These are phyloP conservation scores for Chymomyza fuscimana DNA, from an alignment of 2,888 invertebrate species.

Conservation along the genomic window DNA sequence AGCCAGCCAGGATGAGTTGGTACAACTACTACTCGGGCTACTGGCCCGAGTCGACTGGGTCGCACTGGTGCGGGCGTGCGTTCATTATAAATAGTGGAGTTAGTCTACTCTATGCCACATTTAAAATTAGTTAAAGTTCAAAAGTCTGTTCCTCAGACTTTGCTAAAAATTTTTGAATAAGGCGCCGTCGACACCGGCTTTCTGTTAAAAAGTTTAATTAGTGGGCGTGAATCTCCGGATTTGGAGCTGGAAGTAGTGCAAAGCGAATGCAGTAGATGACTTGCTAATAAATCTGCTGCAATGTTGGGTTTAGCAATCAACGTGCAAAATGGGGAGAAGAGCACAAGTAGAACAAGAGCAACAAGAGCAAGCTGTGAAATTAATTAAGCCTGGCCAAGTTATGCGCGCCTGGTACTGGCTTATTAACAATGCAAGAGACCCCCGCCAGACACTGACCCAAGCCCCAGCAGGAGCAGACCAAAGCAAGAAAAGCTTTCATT, in stretches of 20 bases:
- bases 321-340: too few relatives aligned
- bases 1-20: constrained; percentile 18
- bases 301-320: not conserved
- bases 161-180: constrained; percentile 33
- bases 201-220: constrained; percentile 62
- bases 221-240: constrained; percentile 51
- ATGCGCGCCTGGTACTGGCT: constrained; percentile 25
- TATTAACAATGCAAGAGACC: constrained; percentile 67
- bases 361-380: constrained; percentile 43
- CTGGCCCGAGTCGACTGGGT: not conserved
- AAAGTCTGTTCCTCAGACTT: constrained; percentile 26
- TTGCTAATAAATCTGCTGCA: not conserved
- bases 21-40: not conserved
- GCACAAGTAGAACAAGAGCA: not conserved
- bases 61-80: not conserved
- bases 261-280: constrained; percentile 5
- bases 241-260: not conserved
- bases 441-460: constrained; percentile 19
- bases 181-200: constrained; percentile 1
- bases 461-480: not conserved
- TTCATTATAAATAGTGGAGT: constrained; percentile 18
- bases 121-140: constrained; percentile 70
- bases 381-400: constrained; percentile 54
- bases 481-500: not conserved
- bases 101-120: constrained; percentile 58